These are phyloP conservation scores for Chelonia mydas DNA, from an alignment of 2,797 vertebrate genomes.

Conservation along the genomic window DNA sequence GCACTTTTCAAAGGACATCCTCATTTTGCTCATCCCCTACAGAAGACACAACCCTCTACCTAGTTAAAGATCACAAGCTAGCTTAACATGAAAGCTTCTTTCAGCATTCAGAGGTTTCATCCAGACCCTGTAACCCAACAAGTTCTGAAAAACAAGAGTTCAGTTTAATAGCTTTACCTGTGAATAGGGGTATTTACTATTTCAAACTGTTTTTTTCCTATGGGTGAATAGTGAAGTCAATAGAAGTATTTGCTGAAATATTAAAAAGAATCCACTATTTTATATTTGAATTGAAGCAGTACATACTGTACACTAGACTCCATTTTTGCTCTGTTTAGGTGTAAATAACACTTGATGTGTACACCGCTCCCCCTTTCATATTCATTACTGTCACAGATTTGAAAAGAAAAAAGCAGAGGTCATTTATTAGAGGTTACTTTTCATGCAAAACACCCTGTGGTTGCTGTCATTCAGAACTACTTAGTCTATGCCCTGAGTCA, in stretches of 20 bases:
- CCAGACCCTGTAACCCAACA: neutral
- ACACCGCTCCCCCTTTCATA: conserved; percentile 87
- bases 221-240: conserved; percentile 17
- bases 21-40: conserved; percentile 32
- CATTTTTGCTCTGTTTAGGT: conserved; percentile 81
- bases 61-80: conserved; percentile 33
- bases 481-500: conserved; percentile 81
- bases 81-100: conserved; percentile 21
- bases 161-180: neutral
- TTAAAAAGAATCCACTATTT: neutral
- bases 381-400: conserved; percentile 92
- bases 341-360: conserved; percentile 90
- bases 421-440: conserved; percentile 92
- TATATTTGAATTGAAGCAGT: conserved; percentile 25
- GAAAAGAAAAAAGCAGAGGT: conserved; percentile 92
- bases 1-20: neutral
- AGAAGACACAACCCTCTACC: conserved; percentile 26
- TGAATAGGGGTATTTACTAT: neutral
- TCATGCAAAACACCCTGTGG: conserved; percentile 91
- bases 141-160: conserved; percentile 27
- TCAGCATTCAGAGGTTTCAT: neutral
- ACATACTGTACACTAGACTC: neutral
- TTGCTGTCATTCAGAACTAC: conserved; percentile 89
- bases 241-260: conserved; percentile 35
- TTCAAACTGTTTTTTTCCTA: neutral